Evolutionary conservation across 2,888 invertebrate species (phyloP).

Genomic region (Drosophila peninsularis): DNA sequence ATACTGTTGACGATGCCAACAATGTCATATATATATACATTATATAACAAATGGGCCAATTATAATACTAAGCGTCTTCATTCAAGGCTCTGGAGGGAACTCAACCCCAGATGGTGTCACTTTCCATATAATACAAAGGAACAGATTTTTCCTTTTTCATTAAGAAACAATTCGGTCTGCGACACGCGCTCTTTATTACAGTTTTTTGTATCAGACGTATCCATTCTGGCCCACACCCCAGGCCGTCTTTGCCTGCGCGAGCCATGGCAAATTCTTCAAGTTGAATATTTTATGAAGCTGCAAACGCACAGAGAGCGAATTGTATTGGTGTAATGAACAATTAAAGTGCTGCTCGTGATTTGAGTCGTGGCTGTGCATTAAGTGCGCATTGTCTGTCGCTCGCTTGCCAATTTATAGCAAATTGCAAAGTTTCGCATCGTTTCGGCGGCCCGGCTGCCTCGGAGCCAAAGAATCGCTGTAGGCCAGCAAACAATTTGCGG

Average conservation of each 20-base stretch:
- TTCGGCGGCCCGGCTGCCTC: slow-evolving; percentile 20
- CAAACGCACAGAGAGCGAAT: slow-evolving; percentile 47
- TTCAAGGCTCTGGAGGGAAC: no score
- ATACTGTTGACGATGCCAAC: neutral
- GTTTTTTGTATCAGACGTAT: slow-evolving; percentile 67
- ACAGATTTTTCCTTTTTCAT: slow-evolving; percentile 65
- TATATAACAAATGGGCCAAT: no score
- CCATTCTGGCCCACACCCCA: neutral
- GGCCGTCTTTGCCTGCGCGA: slow-evolving; percentile 14
- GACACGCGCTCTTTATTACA: slow-evolving; percentile 81
- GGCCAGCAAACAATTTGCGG: slow-evolving; percentile 56
- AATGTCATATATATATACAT: neutral
- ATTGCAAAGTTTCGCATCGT: slow-evolving; percentile 67
- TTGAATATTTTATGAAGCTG: slow-evolving; percentile 58
- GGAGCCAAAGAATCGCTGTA: slow-evolving; percentile 19
- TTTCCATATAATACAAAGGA: slow-evolving; percentile 8
- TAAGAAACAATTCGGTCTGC: slow-evolving; percentile 82
- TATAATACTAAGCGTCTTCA: no score
- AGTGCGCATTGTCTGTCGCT: slow-evolving; percentile 53
- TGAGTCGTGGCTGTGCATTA: slow-evolving; percentile 57
- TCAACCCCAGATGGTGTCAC: slow-evolving; percentile 21
- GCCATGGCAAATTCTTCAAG: slow-evolving; percentile 42
- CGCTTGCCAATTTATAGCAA: slow-evolving; percentile 59
- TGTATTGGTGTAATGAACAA: slow-evolving; percentile 61
- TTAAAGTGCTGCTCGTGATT: slow-evolving; percentile 62